phyloP scores from a whole-genome alignment of 2,797 vertebrate species.

The Knipowitschia caucasica region DNA sequence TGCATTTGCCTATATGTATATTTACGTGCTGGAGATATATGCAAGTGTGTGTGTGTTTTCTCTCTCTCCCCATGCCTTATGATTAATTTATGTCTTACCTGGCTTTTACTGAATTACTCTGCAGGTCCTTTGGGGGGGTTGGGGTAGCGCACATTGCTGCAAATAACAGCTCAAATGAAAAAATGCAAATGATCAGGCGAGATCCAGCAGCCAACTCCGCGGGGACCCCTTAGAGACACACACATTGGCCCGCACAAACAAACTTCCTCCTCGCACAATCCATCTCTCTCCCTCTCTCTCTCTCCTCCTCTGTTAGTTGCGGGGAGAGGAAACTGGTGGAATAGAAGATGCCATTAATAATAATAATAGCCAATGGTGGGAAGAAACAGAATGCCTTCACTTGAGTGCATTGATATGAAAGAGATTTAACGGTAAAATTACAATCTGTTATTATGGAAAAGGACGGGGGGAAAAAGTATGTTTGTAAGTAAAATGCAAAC shows the following conservation, averaged over 20 bases:
- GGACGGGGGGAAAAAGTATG: no score
- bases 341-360: slow-evolving; percentile 33
- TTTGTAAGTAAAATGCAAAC: no score
- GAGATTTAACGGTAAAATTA: neutral
- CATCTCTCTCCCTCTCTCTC: slow-evolving; percentile 36
- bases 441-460: neutral
- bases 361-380: slow-evolving; percentile 1
- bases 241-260: slow-evolving; percentile 34
- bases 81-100: slow-evolving; percentile 77
- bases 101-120: slow-evolving; percentile 72
- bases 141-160: slow-evolving; percentile 64
- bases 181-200: slow-evolving; percentile 74
- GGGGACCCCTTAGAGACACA: slow-evolving; percentile 53
- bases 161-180: slow-evolving; percentile 78
- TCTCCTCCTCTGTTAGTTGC: slow-evolving; percentile 33
- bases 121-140: slow-evolving; percentile 56
- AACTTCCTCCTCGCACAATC: slow-evolving; percentile 23
- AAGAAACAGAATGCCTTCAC: neutral
- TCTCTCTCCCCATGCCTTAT: slow-evolving; percentile 56
- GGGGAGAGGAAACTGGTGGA: slow-evolving; percentile 60
- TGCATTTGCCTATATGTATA: slow-evolving; percentile 23
- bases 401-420: neutral
- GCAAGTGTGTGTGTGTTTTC: slow-evolving; percentile 10
- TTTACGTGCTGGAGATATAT: slow-evolving; percentile 23
- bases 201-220: slow-evolving; percentile 61